phyloP scores from a whole-genome alignment of 1,140 invertebrate genomes.

The Tenebrio molitor region DNA sequence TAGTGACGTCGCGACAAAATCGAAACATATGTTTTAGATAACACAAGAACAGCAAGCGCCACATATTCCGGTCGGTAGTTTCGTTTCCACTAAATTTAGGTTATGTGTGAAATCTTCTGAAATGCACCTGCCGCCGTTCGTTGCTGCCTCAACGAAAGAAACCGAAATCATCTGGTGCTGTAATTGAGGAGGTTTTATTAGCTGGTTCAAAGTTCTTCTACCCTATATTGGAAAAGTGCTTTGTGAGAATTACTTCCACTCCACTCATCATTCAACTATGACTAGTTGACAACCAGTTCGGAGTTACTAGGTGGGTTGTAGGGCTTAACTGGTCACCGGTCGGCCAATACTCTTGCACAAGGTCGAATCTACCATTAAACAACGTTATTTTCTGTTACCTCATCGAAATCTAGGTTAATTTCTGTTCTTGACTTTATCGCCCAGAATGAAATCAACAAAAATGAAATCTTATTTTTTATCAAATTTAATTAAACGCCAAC shows the following conservation, averaged over 20 bases:
- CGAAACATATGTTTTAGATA: conserved; percentile 10
- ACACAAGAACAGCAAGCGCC: not conserved
- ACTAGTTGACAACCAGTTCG: conserved; percentile 24
- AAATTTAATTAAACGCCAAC: no score
- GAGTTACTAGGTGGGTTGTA: conserved; percentile 31
- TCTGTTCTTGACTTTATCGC: not conserved
- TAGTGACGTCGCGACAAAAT: conserved; percentile 18
- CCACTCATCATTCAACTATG: conserved; percentile 26
- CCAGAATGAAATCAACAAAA: no score
- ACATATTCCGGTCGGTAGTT: conserved; percentile 6
- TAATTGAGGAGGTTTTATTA: conserved; percentile 26
- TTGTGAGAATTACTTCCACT: conserved; percentile 1
- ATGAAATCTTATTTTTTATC: not conserved
- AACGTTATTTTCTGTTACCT: conserved; percentile 26
- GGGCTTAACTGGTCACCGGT: conserved; percentile 3
- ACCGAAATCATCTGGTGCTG: conserved; percentile 3
- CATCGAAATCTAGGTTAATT: conserved; percentile 25
- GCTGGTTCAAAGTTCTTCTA: conserved; percentile 27
- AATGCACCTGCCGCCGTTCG: conserved; percentile 22
- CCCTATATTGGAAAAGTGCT: not conserved
- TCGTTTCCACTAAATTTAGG: conserved; percentile 21
- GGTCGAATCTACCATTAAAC: conserved; percentile 8
- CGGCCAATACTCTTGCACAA: conserved; percentile 1
- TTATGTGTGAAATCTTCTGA: conserved; percentile 33
- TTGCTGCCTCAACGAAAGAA: conserved; percentile 18